Conservation (phyloP, 64 coral and sea anemone genomes). For the Exaiptasia diaphana region DNA sequence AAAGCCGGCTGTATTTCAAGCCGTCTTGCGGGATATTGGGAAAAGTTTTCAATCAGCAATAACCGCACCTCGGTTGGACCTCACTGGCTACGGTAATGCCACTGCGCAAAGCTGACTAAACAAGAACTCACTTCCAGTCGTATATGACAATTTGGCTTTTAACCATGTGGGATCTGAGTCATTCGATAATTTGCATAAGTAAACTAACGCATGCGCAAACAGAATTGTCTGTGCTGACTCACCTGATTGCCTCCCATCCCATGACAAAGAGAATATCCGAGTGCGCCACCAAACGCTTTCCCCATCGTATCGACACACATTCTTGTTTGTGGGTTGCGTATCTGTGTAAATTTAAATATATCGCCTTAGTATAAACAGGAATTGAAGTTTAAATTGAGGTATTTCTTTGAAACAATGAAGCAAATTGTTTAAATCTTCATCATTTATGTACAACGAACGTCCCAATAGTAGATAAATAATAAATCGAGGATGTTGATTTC, state of each 20-base stretch:
- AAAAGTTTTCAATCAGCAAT: background rate
- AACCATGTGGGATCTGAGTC: background rate
- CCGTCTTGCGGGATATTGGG: background rate
- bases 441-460: too few relatives aligned
- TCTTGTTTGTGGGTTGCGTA: constrained; percentile 58
- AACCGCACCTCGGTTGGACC: constrained; percentile 7
- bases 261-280: constrained; percentile 58
- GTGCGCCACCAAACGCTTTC: constrained; percentile 28
- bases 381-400: too few relatives aligned
- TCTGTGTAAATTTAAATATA: constrained; percentile 12
- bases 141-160: background rate
- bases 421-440: background rate
- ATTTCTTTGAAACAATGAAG: too few relatives aligned
- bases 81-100: constrained; percentile 89
- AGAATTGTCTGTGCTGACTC: background rate
- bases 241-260: constrained; percentile 75
- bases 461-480: too few relatives aligned
- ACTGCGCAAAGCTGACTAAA: constrained; percentile 80
- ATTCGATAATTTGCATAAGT: background rate
- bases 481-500: too few relatives aligned
- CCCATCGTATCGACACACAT: constrained; percentile 68
- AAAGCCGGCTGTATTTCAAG: background rate
- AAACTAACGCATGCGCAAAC: background rate
- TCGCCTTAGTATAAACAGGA: too few relatives aligned
- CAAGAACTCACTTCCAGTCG: too few relatives aligned